Evolutionary conservation across 1,140 invertebrate genomes (phyloP).

Genomic region (Lerema accius): DNA sequence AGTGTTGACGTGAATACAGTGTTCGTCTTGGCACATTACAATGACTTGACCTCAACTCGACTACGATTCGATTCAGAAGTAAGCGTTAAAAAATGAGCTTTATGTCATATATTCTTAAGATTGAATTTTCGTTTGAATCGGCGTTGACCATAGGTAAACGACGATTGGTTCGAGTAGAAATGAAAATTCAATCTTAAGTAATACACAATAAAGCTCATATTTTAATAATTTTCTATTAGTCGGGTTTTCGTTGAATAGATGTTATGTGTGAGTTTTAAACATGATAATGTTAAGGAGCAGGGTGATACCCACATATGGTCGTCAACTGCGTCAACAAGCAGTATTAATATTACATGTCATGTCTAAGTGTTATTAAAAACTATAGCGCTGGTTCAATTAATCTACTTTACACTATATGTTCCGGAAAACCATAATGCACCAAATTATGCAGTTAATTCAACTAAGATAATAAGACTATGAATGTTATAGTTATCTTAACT

Average conservation of each 20-base stretch:
- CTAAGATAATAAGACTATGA: conserved; percentile 11
- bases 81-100: too few species aligned
- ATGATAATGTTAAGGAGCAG: conserved; percentile 45
- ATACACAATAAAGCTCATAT: too few species aligned
- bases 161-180: too few species aligned
- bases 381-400: conserved; percentile 40
- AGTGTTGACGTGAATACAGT: conserved; percentile 43
- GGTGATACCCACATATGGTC: conserved; percentile 36
- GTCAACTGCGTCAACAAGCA: conserved; percentile 63
- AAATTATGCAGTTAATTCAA: conserved; percentile 18
- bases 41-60: too few species aligned
- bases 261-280: conserved; percentile 25
- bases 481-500: conserved; percentile 20
- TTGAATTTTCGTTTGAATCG: too few species aligned
- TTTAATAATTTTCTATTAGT: too few species aligned
- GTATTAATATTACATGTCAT: conserved; percentile 63
- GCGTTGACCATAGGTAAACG: too few species aligned
- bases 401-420: conserved; percentile 42
- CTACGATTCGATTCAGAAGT: too few species aligned
- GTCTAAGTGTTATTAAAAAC: conserved; percentile 35
- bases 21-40: conserved; percentile 26
- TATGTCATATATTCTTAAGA: too few species aligned
- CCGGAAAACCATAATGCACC: conserved; percentile 18
- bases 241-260: too few species aligned
- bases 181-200: too few species aligned